These are phyloP conservation scores for Mus pahari DNA, from an alignment of 2,113 vertebrate species.

Conservation along the genomic window DNA sequence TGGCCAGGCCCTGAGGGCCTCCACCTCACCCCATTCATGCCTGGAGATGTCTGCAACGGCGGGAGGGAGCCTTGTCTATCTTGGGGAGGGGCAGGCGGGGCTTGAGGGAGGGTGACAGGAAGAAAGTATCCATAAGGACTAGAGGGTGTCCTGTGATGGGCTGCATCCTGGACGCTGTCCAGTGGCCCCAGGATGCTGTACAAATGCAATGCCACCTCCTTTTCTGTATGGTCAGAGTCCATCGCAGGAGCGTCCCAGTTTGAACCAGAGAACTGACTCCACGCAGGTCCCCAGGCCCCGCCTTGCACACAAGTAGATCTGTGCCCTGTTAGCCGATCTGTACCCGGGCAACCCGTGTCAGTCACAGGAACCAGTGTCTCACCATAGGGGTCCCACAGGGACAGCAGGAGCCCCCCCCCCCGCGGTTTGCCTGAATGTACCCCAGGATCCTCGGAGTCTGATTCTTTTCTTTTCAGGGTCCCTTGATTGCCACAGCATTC, in stretches of 20 bases:
- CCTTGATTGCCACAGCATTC: slow-evolving; percentile 99
- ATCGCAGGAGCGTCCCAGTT: not conserved
- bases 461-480: slow-evolving; percentile 90
- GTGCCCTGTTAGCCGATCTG: not conserved
- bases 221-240: not conserved
- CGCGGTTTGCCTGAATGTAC: not conserved
- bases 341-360: fast-evolving
- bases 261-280: not conserved
- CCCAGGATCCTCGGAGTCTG: slow-evolving; percentile 18
- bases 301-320: not conserved
- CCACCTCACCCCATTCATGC: not conserved
- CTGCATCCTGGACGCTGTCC: not conserved
- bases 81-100: fast-evolving
- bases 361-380: not conserved
- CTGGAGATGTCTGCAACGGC: not conserved
- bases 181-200: not conserved
- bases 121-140: not conserved
- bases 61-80: slow-evolving; percentile 15
- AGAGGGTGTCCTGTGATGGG: not conserved
- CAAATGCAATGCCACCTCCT: not conserved
- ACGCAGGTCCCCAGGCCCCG: not conserved
- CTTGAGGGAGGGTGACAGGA: not conserved
- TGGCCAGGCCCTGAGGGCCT: slow-evolving; percentile 54
- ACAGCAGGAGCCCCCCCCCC: not conserved
- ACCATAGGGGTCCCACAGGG: fast-evolving